Base-by-base conservation (phyloP, 2,113 vertebrate genomes). In the Indri indri region DNA sequence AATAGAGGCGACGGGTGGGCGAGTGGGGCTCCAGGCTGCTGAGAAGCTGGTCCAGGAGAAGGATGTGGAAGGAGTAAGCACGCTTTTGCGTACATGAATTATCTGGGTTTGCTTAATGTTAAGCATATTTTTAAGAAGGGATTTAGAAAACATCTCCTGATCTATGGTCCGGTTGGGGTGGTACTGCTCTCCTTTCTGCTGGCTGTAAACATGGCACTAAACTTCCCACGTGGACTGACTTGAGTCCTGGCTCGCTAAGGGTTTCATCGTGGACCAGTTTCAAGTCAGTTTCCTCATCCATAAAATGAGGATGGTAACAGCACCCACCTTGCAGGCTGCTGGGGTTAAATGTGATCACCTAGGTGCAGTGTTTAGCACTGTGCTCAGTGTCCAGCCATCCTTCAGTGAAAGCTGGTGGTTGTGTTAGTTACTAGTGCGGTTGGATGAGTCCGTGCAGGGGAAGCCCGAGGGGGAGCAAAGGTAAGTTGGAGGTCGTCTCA, bases 61-160 rank as follows among this genome's bases (percentile, higher is more conserved):
- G 8, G 30, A 8, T 17, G 7, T 18, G 20, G 70, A 82, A 87
- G 37, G 4, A 13, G 32, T 5, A 20, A 16, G 16, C 12, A 5
- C 0, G 1, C 5, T 65, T 65, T 76, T 52, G 54, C 8, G 14
- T 13, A 57, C 2, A 4, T 4, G 0, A 16, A 22, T 66, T 3
- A 6, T 88, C 63, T 54, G 68, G 8, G 34, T 88, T 81, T 88
- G 30, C 37, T 61, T 25, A 12, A 30, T 34, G 14, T 8, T 54
- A 14, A 50, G 4, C 63, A 18, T 17, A 34, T 14, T 50, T 80
- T 42, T 20, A 14, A 7, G 50, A 54, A 32, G 50, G 7, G 20
- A 30, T 79, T 66, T 83, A n/a, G 42, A 59, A 68, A 88, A 12
- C 6, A 47, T 47, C 25, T 32, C 22, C 13, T 80, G 22, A 6